Evolutionary conservation across 1,140 invertebrate genomes (phyloP), one percentile per base, ranked within the genome.

Genomic region (Rhyzopertha dominica): DNA sequence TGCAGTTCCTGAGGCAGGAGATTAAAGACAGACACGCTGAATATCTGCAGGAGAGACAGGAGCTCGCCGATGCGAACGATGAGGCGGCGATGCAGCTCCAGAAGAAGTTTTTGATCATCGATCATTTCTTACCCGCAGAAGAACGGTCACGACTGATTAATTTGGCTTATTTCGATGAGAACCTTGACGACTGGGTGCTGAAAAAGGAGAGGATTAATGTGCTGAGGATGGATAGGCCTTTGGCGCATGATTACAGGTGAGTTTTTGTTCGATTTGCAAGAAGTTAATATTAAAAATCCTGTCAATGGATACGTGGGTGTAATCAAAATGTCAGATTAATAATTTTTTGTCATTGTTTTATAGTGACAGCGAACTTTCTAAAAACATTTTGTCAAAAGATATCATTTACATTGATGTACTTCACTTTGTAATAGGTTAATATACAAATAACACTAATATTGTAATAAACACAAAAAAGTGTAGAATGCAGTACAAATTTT

Each of bases 91-190:
- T 84, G 64, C n/a, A n/a, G n/a, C 67, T 91, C 31, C 85, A 90
- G 53, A 72, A 87, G n/a, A 81, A 84, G 44, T 80, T 88, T 60
- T 74, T 96, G 7, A 87, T 97, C 28, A 94, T 98, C 43, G 94
- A 98, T 59, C 96, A 96, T 69, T 98, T 99, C 67, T 92, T 99
- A 60, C 94, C 95, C 8, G 75, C 80, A 2, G 90, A 93, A 57
- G 90, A 96, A 32, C 85, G 90, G 56, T 80, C 83, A 31, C 83
- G 87, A 55, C 80, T 97, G n/a, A 74, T 85, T 53, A 81, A 69
- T 54, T 79, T 80, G 56, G 82, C 80, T 56, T 74, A 80, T 17
- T 95, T 87, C 68, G 89, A 96, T 67, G 93, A 97, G 57, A 85
- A 90, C 59, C 75, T 86, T 47, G 91, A 96, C 60, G 75, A 80